Evolutionary conservation across 2,113 vertebrate genomes (phyloP).

Genomic region (Greenwoodochromis staneri): DNA sequence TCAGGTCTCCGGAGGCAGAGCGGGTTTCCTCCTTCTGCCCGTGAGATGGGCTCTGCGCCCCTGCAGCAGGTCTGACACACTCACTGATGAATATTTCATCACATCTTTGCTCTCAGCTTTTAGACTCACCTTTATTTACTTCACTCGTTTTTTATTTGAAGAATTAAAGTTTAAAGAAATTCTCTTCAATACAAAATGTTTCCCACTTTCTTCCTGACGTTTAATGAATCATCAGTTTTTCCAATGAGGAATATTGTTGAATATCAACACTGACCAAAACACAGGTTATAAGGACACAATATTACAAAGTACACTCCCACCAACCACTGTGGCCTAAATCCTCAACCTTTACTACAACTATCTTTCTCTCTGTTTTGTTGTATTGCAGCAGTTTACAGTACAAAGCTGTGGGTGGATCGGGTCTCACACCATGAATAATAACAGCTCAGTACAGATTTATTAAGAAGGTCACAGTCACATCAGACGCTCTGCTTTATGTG

Average conservation of each 20-base stretch:
- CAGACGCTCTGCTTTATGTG: not conserved
- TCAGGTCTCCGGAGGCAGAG: slow-evolving; percentile 47
- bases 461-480: not conserved
- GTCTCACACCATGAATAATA: not conserved
- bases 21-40: slow-evolving; percentile 37
- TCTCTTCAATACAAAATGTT: fast-evolving
- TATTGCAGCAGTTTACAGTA: not conserved
- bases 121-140: not conserved
- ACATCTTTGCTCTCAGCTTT: not conserved
- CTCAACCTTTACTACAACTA: fast-evolving
- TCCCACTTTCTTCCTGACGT: not conserved
- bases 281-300: not conserved
- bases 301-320: not conserved
- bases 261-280: not conserved
- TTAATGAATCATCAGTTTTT: not conserved
- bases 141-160: not conserved
- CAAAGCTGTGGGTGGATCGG: not conserved
- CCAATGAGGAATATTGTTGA: not conserved
- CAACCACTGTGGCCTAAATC: not conserved
- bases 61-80: slow-evolving; percentile 69
- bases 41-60: slow-evolving; percentile 67
- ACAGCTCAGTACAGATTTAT: not conserved
- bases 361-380: not conserved
- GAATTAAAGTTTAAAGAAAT: not conserved
- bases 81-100: not conserved